phyloP scores from a whole-genome alignment of 2,888 invertebrate genomes.

The Sphaeridia pumilis region DNA sequence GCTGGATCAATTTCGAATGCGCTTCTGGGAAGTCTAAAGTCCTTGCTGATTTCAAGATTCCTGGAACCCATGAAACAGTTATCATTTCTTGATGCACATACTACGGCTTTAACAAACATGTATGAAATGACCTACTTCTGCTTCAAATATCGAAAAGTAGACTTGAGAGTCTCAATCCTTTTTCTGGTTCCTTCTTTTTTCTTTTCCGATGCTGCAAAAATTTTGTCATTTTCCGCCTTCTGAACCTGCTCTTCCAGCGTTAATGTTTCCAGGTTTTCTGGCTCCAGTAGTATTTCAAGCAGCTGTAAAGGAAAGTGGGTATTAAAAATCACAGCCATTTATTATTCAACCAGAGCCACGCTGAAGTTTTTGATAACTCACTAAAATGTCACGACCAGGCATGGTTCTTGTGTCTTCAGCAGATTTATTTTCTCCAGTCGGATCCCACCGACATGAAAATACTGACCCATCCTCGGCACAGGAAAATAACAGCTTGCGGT shows the following conservation, averaged over 20 bases:
- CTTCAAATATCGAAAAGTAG: conserved; percentile 22
- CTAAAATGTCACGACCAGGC: too few species aligned
- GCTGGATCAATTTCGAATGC: conserved; percentile 57
- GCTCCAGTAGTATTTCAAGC: too few species aligned
- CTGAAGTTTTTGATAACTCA: too few species aligned
- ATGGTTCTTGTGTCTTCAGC: too few species aligned
- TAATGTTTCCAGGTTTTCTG: too few species aligned
- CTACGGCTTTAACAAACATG: neutral
- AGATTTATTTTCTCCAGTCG: too few species aligned
- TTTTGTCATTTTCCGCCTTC: conserved; percentile 53
- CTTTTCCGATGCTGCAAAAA: conserved; percentile 51
- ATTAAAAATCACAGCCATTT: too few species aligned
- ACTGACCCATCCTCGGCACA: conserved; percentile 66
- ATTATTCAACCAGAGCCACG: too few species aligned
- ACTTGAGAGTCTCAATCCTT: conserved; percentile 42
- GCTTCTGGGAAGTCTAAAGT: conserved; percentile 49
- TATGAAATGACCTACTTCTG: conserved; percentile 14
- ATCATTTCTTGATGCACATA: neutral
- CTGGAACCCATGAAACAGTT: conserved; percentile 36
- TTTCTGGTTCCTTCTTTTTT: conserved; percentile 45
- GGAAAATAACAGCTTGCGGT: conserved; percentile 47
- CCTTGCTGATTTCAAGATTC: conserved; percentile 50
- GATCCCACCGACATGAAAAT: conserved; percentile 54
- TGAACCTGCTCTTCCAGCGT: conserved; percentile 57
- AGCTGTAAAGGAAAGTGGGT: too few species aligned